Evolutionary conservation across 2,888 invertebrate genomes (phyloP).

Genomic region (Andrena fulva): DNA sequence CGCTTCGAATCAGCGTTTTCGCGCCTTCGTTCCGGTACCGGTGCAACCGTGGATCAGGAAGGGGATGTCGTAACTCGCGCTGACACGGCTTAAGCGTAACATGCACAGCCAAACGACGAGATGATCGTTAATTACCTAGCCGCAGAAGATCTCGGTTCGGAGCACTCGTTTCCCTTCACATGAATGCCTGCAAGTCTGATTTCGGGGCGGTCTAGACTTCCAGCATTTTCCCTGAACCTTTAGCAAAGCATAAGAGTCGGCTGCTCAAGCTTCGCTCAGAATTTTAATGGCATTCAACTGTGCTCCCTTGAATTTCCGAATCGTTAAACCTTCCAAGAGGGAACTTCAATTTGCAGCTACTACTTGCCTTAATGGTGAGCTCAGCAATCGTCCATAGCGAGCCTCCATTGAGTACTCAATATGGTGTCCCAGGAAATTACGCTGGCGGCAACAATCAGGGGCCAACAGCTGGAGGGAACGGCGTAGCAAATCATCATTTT

Average conservation of each 20-base stretch:
- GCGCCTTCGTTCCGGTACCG: background rate
- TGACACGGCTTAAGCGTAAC: no score
- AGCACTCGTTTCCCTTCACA: no score
- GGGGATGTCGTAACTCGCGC: background rate
- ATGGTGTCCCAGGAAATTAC: conserved; percentile 82
- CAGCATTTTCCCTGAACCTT: no score
- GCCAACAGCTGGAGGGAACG: conserved; percentile 32
- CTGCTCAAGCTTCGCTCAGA: no score
- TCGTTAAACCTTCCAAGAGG: background rate
- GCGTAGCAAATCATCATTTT: conserved; percentile 69
- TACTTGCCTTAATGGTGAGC: conserved; percentile 72
- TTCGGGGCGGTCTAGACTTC: no score
- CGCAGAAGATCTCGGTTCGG: no score
- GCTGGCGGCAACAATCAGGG: conserved; percentile 64
- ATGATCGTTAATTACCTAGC: no score
- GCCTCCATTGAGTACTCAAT: conserved; percentile 80
- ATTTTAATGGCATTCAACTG: no score
- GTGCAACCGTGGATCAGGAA: background rate
- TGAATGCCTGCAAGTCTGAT: no score
- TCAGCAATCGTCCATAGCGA: conserved; percentile 76
- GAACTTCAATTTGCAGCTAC: conserved; percentile 41
- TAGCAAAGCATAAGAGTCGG: no score
- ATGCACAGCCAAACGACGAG: no score
- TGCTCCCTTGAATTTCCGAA: no score
- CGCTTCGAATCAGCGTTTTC: conserved; percentile 15